Percentiles rank a stretch among this genome's conserved stretches.
phyloP scores from a whole-genome alignment of 2,888 invertebrate genomes.

The Hydropsyche betteni region DNA sequence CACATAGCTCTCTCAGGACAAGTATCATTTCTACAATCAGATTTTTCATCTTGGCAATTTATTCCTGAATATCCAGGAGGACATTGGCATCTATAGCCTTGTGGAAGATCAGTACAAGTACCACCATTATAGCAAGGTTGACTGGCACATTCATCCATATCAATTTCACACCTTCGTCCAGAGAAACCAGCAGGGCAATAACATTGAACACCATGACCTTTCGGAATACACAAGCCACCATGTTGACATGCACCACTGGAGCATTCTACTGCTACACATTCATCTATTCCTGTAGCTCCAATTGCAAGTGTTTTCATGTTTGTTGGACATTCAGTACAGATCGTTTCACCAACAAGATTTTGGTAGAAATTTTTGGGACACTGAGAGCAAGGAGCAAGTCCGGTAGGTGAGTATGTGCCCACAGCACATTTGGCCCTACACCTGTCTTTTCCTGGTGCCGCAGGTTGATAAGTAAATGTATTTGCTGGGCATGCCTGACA shows the following conservation, averaged over 20 bases:
- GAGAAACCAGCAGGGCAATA: constrained; percentile 96
- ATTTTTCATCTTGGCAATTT: constrained; percentile 93
- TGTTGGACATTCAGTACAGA: constrained; percentile 90
- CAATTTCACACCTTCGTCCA: constrained; percentile 91
- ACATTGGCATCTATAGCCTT: constrained; percentile 92
- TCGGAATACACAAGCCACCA: constrained; percentile 88
- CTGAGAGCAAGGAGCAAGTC: constrained; percentile 90
- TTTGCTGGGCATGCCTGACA: constrained; percentile 92
- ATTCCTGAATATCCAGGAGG: constrained; percentile 88
- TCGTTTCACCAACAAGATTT: constrained; percentile 81
- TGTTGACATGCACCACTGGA: constrained; percentile 89
- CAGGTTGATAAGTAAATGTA: constrained; percentile 89
- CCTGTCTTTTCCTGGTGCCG: constrained; percentile 82
- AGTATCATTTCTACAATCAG: constrained; percentile 87
- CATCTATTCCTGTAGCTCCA: constrained; percentile 83
- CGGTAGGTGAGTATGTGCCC: constrained; percentile 92
- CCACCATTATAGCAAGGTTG: constrained; percentile 95
- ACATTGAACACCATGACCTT: constrained; percentile 89
- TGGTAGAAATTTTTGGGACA: constrained; percentile 95
- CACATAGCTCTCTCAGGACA: constrained; percentile 98
- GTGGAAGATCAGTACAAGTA: constrained; percentile 89
- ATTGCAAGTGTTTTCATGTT: constrained; percentile 86
- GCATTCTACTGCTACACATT: constrained; percentile 88
- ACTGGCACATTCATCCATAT: constrained; percentile 94
- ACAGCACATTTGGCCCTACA: constrained; percentile 90